phyloP scores from a whole-genome alignment of 2,888 invertebrate species.

The Athalia cordata region DNA sequence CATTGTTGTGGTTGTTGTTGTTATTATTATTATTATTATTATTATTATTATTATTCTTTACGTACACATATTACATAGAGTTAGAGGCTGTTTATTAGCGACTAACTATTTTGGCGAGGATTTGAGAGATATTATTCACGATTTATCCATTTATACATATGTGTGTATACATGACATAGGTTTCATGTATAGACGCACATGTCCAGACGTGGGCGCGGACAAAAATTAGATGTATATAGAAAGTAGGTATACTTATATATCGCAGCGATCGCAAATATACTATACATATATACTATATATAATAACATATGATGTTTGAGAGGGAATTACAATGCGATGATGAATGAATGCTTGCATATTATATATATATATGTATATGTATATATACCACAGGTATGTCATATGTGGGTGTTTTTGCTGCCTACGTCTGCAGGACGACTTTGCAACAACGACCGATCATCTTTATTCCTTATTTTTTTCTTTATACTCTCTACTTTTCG shows the following conservation, averaged over 20 bases:
- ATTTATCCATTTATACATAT: neutral
- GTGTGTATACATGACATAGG: neutral
- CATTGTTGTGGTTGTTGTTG: neutral
- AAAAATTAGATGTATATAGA: neutral
- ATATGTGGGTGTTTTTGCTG: slow-evolving; percentile 14
- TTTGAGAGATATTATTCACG: slow-evolving; percentile 20
- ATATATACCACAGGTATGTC: neutral
- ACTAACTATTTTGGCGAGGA: slow-evolving; percentile 37
- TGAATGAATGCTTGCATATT: slow-evolving; percentile 52
- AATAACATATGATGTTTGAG: neutral
- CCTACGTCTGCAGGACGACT: slow-evolving; percentile 8
- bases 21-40: neutral
- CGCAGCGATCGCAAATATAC: slow-evolving; percentile 1
- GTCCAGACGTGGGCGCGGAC: neutral
- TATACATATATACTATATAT: slow-evolving; percentile 21
- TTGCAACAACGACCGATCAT: slow-evolving; percentile 7
- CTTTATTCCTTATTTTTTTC: too few relatives aligned
- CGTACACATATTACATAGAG: slow-evolving; percentile 22
- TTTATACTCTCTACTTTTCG: too few relatives aligned
- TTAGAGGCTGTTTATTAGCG: slow-evolving; percentile 27
- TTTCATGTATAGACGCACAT: neutral
- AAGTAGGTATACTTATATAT: neutral
- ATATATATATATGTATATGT: slow-evolving; percentile 49
- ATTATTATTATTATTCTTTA: neutral
- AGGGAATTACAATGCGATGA: neutral